Evolutionary conservation across 2,797 vertebrate genomes (phyloP).

Genomic region (Tokudaia muenninki): DNA sequence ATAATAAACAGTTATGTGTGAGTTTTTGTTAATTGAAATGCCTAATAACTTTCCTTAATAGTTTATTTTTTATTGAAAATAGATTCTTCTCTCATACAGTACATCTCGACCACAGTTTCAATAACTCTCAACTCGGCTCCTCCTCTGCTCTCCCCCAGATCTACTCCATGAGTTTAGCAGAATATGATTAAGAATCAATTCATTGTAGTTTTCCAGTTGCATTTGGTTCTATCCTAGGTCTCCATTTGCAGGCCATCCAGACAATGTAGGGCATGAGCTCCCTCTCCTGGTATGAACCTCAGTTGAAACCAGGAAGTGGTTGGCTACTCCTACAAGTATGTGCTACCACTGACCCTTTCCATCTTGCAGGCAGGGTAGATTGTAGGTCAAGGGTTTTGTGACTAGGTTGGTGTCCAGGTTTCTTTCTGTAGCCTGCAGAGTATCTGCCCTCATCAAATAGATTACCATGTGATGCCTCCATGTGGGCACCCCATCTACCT

Average conservation of each 20-base stretch:
- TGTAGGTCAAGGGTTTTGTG: neutral
- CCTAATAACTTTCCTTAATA: neutral
- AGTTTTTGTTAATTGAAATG: neutral
- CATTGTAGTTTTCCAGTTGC: neutral
- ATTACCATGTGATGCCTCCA: neutral
- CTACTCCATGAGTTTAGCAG: neutral
- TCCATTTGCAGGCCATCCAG: neutral
- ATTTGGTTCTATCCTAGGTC: neutral
- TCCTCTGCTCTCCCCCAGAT: no score
- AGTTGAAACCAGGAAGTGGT: neutral
- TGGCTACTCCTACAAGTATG: neutral
- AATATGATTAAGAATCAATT: neutral
- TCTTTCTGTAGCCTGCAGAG: neutral
- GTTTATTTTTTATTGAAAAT: constrained; percentile 53
- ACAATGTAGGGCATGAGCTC: neutral
- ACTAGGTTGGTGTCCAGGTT: neutral
- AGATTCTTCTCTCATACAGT: neutral
- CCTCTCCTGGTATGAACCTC: neutral
- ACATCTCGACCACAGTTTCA: neutral
- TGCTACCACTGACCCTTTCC: no score
- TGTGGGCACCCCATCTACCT: rapidly evolving
- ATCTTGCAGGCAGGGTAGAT: neutral
- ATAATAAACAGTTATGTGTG: neutral
- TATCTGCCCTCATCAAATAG: neutral
- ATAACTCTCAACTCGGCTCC: neutral